Evolutionary conservation across 2,797 vertebrate genomes (phyloP), one percentile per base, ranked within the genome.

Genomic region (Rachycentron canadum): DNA sequence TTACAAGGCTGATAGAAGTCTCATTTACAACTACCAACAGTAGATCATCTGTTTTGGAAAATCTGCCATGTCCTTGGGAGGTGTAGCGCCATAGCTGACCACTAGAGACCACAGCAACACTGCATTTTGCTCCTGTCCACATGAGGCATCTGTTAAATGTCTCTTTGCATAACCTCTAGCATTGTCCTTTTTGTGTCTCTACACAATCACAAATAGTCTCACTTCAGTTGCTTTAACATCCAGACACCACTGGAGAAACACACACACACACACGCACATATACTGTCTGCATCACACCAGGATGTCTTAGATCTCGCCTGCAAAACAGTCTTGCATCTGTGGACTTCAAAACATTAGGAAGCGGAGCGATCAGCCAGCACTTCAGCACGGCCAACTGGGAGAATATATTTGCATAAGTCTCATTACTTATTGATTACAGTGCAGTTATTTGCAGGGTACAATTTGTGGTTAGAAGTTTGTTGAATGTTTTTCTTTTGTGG

Each of bases 31-130:
- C 19, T 9, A 69, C 45, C 50, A 26, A 56, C 7, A 30, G n/a
- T 58, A 28, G 19, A 40, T 56, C 21, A 23, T 45, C 52, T 50
- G 66, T 70, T 78, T 57, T 79, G 38, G 26, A 55, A 53, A 52
- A 38, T 30, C 23, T 61, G 26, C 16, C 41, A 3, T 12, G 57
- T 76, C 52, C 34, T 65, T 43, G 16, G 21, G 30, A 57, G 36
- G 52, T 87, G 91, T 59, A 90, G 43, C 55, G 61, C 86, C 71
- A 30, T 0, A 1, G 12, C 6, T 50, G 47, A 58, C 88, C 93
- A 89, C 89, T 85, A 93, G 93, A 91, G 92, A 76, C 63, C 88
- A 76, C 73, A 83, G 81, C 83, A 62, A 69, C 50, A 87, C 90
- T 34, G 68, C 45, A 49, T 36, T 50, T 52, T 4, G 62, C 25